Evolutionary conservation across 2,113 vertebrate genomes (phyloP), one percentile per base, ranked within the genome.

Genomic region (Megaceryle torquata): DNA sequence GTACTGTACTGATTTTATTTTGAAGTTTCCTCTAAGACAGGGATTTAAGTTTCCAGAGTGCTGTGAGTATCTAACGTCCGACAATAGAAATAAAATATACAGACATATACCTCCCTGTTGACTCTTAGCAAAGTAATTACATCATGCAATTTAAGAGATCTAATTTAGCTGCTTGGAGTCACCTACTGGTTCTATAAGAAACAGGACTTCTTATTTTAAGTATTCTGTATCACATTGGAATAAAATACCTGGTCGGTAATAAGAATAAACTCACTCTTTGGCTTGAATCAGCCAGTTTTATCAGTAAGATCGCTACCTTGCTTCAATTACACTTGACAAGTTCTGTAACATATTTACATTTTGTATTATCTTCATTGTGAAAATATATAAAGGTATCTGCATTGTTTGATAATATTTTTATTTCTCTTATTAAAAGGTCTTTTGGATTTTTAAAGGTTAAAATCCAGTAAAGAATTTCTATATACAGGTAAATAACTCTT

Each of bases 131-230:
- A 72, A 7, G 24, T 54, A 83, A 85, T 63, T 51, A 77, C 44
- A 77, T 57, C 1, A 28, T 39, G 29, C 50, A 69, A 89, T 80
- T 82, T 80, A 79, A 82, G 57, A n/a, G 33, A 64, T 31, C 53
- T 89, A 26, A 82, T 85, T 89, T 82, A 90, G 41, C 50, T 94
- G 11, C 37, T 80, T 90, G 50, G 31, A 74, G 21, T 82, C 25
- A 80, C 16, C 48, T 72, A 64, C 33, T 69, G 59, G n/a, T 26
- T 76, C 39, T 50, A 1, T 15, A 64, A 74, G 26, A 84, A 77
- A 28, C 8, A 69, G 3, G 39, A 39, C 16, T 88, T 60, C 10
- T 64, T 44, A 70, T 46, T 86, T 84, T 57, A 69, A 11, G n/a
- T 39, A 41, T 43, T 65, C 33, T 68, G 39, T 12, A 76, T 70